A percentile compares a stretch with the other conserved stretches of the same genome.
phyloP scores from a whole-genome alignment of 2,797 vertebrate genomes.

The Peromyscus attwateri region DNA sequence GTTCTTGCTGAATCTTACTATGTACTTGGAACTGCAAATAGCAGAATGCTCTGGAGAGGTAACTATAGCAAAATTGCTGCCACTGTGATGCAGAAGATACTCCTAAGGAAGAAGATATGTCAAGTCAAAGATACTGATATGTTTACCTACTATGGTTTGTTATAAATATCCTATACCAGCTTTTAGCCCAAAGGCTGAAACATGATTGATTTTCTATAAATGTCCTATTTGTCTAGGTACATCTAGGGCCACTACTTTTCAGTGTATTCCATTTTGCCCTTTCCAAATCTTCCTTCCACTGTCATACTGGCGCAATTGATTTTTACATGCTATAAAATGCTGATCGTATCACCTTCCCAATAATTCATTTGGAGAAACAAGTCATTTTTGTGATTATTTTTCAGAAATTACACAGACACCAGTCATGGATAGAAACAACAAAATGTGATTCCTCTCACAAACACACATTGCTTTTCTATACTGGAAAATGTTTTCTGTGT shows the following conservation, averaged over 20 bases:
- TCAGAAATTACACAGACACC: slow-evolving; percentile 41
- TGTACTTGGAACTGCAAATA: not conserved
- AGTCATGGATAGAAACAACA: slow-evolving; percentile 43
- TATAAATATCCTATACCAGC: not conserved
- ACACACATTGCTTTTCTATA: slow-evolving; percentile 59
- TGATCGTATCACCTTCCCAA: not conserved
- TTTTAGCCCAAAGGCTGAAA: not conserved
- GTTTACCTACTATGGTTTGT: not conserved
- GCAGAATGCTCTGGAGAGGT: not conserved
- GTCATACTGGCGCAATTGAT: not conserved
- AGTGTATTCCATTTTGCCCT: not conserved
- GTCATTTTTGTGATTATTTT: not conserved
- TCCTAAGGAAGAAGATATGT: not conserved
- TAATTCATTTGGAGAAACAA: not conserved
- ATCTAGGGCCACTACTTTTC: not conserved
- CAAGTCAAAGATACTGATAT: not conserved
- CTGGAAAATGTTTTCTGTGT: slow-evolving; percentile 50
- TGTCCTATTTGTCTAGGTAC: not conserved
- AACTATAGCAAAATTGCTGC: not conserved
- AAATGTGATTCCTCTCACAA: not conserved
- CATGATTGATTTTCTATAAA: not conserved
- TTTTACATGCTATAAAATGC: not conserved
- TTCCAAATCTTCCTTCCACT: not conserved
- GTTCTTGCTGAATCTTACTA: not conserved
- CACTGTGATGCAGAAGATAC: not conserved